Evolutionary conservation across 2,797 vertebrate genomes (phyloP), one percentile per base, ranked within the genome.

Genomic region (Periparus ater): DNA sequence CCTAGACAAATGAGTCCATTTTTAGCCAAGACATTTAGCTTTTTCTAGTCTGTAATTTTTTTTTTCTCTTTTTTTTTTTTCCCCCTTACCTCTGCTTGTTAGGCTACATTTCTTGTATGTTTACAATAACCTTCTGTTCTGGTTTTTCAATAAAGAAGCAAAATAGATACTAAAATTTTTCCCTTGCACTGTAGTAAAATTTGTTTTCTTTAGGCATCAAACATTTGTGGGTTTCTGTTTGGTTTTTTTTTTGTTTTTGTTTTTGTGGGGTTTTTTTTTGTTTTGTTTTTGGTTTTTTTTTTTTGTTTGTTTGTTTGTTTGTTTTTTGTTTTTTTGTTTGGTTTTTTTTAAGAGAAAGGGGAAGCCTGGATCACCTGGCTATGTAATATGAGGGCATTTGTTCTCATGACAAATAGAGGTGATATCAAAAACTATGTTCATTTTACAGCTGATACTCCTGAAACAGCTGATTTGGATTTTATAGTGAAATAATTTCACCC

Each of bases 1-100:
- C 95, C 62, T 67, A 81, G 67, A 91, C 44, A 91, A 92, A 91
- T 74, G 53, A 90, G 36, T 92, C 66, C 36, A 44, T 95, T 94
- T 94, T 94, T 94, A 86, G 57, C 44, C 66, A 74, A 77, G 36
- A 51, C 23, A 6, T 16, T 61, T 71, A 62, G 13, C 5, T 45
- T 77, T 75, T 83, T 80, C 76, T 26, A 42, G 38, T 40, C 13
- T 40, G 38, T 40, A 5, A 13, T 13, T 13, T 40, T 40, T 13
- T 40, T 38, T 38, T 13, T 7, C 48, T 1, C 15, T 11, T 34
- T 15, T 48, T 13, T 5, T 13, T 30, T 36, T 51, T 60, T 14
- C 4, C 5, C 42, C 4, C n/a, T 44, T 89, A 42, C 55, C 58
- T 67, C 20, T 65, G 11, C 47, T 60, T 88, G 26, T 77, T 88